Conservation (phyloP, 2,113 vertebrate genomes). For the Gorsachius goisagi region DNA sequence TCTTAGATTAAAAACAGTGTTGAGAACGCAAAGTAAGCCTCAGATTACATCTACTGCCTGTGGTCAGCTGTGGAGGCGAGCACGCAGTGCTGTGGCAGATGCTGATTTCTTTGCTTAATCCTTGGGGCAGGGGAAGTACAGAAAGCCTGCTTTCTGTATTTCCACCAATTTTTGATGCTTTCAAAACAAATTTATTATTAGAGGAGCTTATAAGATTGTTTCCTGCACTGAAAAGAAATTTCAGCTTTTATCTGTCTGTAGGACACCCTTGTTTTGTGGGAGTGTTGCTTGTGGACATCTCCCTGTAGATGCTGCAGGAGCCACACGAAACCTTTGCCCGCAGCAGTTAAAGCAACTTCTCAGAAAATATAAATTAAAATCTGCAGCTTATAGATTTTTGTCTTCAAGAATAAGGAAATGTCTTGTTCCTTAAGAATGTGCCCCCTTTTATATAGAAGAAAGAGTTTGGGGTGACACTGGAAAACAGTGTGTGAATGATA, state of each 20-base stretch:
- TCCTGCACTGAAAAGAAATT: background rate
- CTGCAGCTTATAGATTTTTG: background rate
- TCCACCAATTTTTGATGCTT: background rate
- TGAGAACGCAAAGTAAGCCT: background rate
- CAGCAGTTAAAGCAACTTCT: background rate
- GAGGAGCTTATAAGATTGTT: background rate
- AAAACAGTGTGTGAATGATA: background rate
- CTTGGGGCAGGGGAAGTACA: background rate
- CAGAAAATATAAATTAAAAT: background rate
- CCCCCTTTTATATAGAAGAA: background rate
- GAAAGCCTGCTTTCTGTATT: background rate
- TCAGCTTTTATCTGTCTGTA: background rate
- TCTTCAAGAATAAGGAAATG: background rate
- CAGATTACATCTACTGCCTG: background rate
- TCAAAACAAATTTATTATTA: background rate
- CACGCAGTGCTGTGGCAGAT: background rate
- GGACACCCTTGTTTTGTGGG: background rate
- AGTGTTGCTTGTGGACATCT: background rate
- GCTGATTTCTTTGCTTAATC: background rate
- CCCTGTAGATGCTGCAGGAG: background rate
- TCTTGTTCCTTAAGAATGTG: background rate
- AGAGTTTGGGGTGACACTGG: background rate
- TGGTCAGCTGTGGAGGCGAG: background rate
- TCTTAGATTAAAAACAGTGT: background rate
- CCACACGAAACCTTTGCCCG: background rate